These are phyloP conservation scores for Polydrusus tereticollis DNA, from an alignment of 2,888 invertebrate species.

Conservation along the genomic window DNA sequence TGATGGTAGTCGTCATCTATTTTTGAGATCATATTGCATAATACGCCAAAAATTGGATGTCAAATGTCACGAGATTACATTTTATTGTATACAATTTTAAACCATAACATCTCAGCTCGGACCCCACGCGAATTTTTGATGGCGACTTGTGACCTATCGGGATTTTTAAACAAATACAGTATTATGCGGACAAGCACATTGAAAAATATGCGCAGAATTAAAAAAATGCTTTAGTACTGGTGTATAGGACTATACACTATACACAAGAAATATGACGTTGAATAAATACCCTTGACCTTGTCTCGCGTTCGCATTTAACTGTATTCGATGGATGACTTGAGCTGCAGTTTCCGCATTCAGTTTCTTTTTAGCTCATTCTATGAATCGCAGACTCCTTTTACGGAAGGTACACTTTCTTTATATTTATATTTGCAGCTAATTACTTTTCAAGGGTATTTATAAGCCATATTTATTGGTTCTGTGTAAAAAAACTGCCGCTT, in stretches of 20 bases:
- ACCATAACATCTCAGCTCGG: not conserved
- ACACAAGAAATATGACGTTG: not conserved
- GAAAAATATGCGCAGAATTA: not conserved
- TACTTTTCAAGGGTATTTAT: conserved; percentile 13
- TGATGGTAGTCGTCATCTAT: too few relatives aligned
- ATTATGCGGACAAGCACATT: too few relatives aligned
- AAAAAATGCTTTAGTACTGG: too few relatives aligned
- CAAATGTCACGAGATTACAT: conserved; percentile 22
- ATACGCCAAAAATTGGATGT: not conserved
- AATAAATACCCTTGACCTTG: conserved; percentile 29
- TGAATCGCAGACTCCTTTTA: conserved; percentile 36
- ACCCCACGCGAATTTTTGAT: conserved; percentile 29
- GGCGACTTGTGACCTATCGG: conserved; percentile 1
- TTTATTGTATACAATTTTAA: not conserved
- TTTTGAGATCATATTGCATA: not conserved
- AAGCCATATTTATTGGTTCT: conserved; percentile 2
- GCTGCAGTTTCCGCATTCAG: conserved; percentile 41
- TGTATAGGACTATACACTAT: too few relatives aligned
- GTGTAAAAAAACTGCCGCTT: not conserved
- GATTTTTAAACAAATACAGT: too few relatives aligned
- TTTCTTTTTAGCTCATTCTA: conserved; percentile 36
- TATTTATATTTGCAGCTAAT: conserved; percentile 20
- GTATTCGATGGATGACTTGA: conserved; percentile 39
- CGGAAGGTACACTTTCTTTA: conserved; percentile 38
- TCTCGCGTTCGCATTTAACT: conserved; percentile 39